A percentile compares a stretch with the other conserved stretches of the same genome.
Evolutionary conservation across 2,797 vertebrate genomes (phyloP).

Genomic region (Siniperca obscura): DNA sequence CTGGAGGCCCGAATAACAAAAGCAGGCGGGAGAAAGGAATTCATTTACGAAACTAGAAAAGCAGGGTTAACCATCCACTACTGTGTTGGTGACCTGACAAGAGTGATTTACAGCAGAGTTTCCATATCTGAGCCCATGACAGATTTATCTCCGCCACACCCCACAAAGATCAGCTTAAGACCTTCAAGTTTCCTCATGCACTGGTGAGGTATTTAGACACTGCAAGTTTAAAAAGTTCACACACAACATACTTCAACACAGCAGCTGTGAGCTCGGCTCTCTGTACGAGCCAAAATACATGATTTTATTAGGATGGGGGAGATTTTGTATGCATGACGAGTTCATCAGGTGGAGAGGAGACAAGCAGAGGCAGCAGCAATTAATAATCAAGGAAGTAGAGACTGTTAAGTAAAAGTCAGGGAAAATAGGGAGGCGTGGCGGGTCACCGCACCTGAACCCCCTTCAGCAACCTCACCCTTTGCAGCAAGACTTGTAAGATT

Average conservation of each 20-base stretch:
- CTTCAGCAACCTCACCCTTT: neutral
- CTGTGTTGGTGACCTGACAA: constrained; percentile 29
- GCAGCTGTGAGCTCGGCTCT: constrained; percentile 47
- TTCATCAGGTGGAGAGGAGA: constrained; percentile 14
- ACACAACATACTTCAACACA: constrained; percentile 42
- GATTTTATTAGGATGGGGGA: constrained; percentile 17
- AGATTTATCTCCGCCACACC: constrained; percentile 71
- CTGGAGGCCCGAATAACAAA: constrained; percentile 34
- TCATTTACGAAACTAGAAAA: constrained; percentile 44
- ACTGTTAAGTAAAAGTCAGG: neutral
- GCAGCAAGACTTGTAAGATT: neutral
- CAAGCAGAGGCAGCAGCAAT: neutral
- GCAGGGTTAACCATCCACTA: constrained; percentile 43
- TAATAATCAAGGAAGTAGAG: constrained; percentile 2
- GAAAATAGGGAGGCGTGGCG: neutral
- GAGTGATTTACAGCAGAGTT: constrained; percentile 45
- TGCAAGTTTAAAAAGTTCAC: constrained; percentile 56
- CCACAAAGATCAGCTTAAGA: constrained; percentile 46
- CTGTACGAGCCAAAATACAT: constrained; percentile 33
- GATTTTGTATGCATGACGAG: neutral
- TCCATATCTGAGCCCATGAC: constrained; percentile 53
- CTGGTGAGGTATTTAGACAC: constrained; percentile 48
- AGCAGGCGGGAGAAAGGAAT: constrained; percentile 30
- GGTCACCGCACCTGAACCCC: neutral
- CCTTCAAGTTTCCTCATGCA: constrained; percentile 44